A percentile compares a stretch with the other conserved stretches of the same genome.
These are phyloP conservation scores for Procapra przewalskii DNA, from an alignment of 2,113 vertebrate species.

Conservation along the genomic window DNA sequence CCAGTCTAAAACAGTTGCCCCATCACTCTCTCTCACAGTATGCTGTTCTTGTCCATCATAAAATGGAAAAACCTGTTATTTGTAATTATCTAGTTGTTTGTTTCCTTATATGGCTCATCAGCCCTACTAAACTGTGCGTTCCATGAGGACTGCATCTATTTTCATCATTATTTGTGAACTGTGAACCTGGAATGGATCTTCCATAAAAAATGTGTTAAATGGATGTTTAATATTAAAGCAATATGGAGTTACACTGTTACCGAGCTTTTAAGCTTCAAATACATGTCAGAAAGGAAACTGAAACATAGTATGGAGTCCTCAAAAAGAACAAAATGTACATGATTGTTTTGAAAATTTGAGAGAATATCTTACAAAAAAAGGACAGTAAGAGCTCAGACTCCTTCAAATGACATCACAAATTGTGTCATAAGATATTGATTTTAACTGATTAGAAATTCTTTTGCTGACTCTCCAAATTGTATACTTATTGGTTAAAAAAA, in stretches of 20 bases:
- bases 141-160: background rate
- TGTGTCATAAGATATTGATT: background rate
- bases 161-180: background rate
- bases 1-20: background rate
- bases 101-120: background rate
- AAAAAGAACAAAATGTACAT: background rate
- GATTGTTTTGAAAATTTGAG: background rate
- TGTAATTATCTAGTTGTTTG: background rate
- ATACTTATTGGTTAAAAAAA: background rate
- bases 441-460: constrained; percentile 6
- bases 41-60: background rate
- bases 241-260: background rate
- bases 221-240: background rate
- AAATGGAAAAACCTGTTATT: background rate
- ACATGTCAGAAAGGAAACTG: constrained; percentile 12
- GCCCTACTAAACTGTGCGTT: background rate
- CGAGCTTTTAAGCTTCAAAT: background rate
- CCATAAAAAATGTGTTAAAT: background rate
- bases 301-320: background rate
- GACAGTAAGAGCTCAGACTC: background rate
- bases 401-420: background rate
- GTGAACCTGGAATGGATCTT: background rate
- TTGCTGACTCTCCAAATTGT: background rate
- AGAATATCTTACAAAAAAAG: background rate
- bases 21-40: background rate